Percentiles rank a stretch among this genome's conserved stretches.
Evolutionary conservation across 2,113 vertebrate genomes (phyloP).

Genomic region (Plestiodon gilberti): DNA sequence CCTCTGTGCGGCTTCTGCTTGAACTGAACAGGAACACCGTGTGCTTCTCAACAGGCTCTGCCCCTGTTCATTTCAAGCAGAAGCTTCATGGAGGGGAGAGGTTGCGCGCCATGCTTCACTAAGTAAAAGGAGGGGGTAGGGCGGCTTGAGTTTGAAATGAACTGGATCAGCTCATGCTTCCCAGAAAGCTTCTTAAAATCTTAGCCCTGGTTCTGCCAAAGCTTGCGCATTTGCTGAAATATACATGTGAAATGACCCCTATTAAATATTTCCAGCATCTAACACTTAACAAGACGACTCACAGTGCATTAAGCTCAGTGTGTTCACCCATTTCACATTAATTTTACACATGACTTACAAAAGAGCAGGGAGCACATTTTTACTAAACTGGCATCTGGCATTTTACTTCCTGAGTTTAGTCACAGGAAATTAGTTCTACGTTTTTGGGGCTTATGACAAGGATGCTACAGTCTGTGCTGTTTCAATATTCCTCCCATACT

Average conservation of each 20-base stretch:
- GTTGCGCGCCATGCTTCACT: too few species aligned
- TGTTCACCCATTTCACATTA: slow-evolving; percentile 11
- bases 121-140: too few species aligned
- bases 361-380: slow-evolving; percentile 8
- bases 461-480: neutral
- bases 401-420: neutral
- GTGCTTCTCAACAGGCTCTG: too few species aligned
- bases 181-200: neutral
- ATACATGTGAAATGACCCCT: neutral
- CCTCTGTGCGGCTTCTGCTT: too few species aligned
- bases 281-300: slow-evolving; percentile 1
- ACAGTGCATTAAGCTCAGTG: neutral
- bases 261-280: neutral
- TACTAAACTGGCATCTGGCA: neutral
- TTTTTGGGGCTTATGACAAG: neutral
- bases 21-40: too few species aligned
- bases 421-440: slow-evolving; percentile 1
- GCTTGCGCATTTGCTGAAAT: neutral
- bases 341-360: slow-evolving; percentile 4
- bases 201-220: neutral
- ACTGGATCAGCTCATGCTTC: too few species aligned
- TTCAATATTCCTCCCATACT: neutral
- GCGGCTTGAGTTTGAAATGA: neutral
- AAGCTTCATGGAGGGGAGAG: too few species aligned
- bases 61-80: too few species aligned